Base-by-base conservation (phyloP, 2,888 invertebrate species). In the Megaustenia siamemsis region DNA sequence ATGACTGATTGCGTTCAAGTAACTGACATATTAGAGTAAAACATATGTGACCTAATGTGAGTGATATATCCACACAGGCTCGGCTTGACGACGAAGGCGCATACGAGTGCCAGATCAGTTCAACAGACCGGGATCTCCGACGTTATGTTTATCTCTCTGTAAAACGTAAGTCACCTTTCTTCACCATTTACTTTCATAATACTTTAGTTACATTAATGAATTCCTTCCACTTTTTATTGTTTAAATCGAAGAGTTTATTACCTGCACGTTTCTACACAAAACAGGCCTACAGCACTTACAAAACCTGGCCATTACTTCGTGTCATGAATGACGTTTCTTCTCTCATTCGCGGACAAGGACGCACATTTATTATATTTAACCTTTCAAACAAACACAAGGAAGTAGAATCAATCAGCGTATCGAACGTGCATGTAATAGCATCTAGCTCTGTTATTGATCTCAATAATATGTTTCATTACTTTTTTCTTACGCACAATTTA, bases 51-150 rank as follows among this genome's bases (percentile, higher is more conserved):
- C n/a, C 5, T 6, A 60, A 12, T 21, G 5, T 21, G 60, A 60
- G 15, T 60, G 12, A 6, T n/a, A 10, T 60, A 24, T 40, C n/a
- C 3, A 32, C 24, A 66, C 87, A 90, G 83, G 89, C 89, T 0
- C 89, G 89, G 43, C 53, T 87, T 69, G 88, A 89, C 68, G 90
- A 91, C 76, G 89, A 86, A 4, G 91, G 91, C 1, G 85, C 86
- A 21, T 91, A 91, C 69, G 91, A 91, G 79, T 91, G 91, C 76
- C 91, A 91, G 84, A 88, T 91, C 63, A 87, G 89, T 56, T 89
- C 91, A 35, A 89, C 83, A 43, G 88, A 89, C 60, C 83, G 89
- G 49, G 88, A 89, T 38, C 88, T 91, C 21, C 86, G 92, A 21
- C 84, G 88, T 75, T 86, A 88, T 66, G 89, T 92, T 83, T 85